Base-by-base conservation (phyloP, 2,797 vertebrate genomes). In the Phylloscopus collybita region DNA sequence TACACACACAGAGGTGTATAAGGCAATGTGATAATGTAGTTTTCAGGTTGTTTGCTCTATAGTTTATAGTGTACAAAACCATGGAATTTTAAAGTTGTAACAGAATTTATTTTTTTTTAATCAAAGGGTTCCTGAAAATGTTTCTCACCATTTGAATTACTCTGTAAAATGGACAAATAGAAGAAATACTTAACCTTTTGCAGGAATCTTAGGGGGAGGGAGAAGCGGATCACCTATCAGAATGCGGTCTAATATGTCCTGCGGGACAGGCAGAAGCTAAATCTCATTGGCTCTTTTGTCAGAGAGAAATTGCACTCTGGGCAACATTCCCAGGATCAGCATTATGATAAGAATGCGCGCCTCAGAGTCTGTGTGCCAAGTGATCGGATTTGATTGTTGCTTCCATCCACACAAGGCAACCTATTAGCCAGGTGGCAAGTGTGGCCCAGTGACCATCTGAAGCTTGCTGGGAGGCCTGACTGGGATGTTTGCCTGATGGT, bases 221-320 rank as follows among this genome's bases (percentile, higher is more conserved):
- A 74, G 42, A 88, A 83, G 66, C 83, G 69, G 57, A 83, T 94
- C 73, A 81, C 82, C 86, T 96, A 72, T 83, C 80, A 90, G 81
- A 92, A 92, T 54, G 70, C 51, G 38, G 59, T 91, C 54, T 94
- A 44, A 26, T 78, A 51, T 67, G 47, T 86, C 86, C 88, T 59
- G 16, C 0, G 1, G 70, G 71, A 80, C 34, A 51, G 72, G 90
- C 88, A 94, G 86, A 88, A 93, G 59, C 66, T 56, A 5, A 62
- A 79, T 93, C 83, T 90, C 75, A 54, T 67, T 93, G 88, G 80
- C 49, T 71, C 42, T 90, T 83, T 86, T 86, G 32, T 94, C 57
- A 54, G 85, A 89, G 91, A 91, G 81, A 91, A 95, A 92, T 19
- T 67, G 72, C 88, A 93, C 70, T 88, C 80, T 93, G 93, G 94